Evolutionary conservation across 2,888 invertebrate genomes (phyloP).

Genomic region (Chrysolina americana): DNA sequence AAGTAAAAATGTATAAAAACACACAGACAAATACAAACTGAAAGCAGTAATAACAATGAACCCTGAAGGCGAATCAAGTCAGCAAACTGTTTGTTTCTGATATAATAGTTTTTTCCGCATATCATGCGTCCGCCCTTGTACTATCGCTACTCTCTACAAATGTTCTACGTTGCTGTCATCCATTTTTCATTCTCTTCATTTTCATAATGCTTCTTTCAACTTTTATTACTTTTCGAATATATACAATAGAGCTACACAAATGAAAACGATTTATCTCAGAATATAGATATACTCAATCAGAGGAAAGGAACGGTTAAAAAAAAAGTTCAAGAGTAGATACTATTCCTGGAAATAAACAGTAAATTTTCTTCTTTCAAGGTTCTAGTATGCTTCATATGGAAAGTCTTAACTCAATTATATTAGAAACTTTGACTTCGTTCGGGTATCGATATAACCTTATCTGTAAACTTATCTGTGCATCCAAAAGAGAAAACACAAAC

Average conservation of each 20-base stretch:
- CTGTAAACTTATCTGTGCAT: too few relatives aligned
- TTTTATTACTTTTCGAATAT: slow-evolving; percentile 43
- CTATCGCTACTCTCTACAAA: slow-evolving; percentile 61
- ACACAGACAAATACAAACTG: not conserved
- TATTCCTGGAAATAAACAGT: too few relatives aligned
- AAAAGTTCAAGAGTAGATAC: too few relatives aligned
- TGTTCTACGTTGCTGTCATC: slow-evolving; percentile 52
- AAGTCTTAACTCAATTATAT: too few relatives aligned
- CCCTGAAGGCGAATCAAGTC: slow-evolving; percentile 25
- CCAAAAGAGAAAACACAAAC: too few relatives aligned
- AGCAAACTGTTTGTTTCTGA: slow-evolving; percentile 36
- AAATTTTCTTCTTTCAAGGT: too few relatives aligned
- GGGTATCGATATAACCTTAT: too few relatives aligned
- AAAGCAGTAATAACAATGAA: slow-evolving; percentile 27
- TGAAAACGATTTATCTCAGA: slow-evolving; percentile 41
- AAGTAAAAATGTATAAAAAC: not conserved
- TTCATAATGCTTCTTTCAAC: slow-evolving; percentile 50
- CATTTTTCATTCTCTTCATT: slow-evolving; percentile 62
- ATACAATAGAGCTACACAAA: slow-evolving; percentile 44
- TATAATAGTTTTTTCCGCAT: slow-evolving; percentile 55
- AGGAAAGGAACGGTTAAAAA: too few relatives aligned
- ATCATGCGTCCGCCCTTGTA: slow-evolving; percentile 56
- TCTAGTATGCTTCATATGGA: too few relatives aligned
- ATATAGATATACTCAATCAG: not conserved
- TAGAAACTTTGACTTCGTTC: too few relatives aligned